Evolutionary conservation across 2,888 invertebrate species (phyloP), one percentile per base, ranked within the genome.

Genomic region (Drosophila imparisetae): DNA sequence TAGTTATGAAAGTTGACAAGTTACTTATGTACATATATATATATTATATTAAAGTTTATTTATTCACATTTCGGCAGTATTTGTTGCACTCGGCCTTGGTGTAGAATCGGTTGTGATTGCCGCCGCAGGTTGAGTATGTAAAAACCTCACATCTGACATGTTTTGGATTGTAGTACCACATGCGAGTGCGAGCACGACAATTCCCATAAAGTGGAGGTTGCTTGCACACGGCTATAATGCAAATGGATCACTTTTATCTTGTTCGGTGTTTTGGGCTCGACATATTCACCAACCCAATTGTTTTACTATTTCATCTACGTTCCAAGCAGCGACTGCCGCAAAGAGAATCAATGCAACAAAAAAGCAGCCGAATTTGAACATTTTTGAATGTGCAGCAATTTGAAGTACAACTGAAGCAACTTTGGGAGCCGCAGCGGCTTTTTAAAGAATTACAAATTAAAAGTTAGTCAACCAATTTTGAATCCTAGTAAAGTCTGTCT

Each of bases 41-140:
- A 42, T n/a, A n/a, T 24, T 4, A 18, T 10, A 10, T 50, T 13
- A 2, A 54, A 11, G 15, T 27, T 53, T 10, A 11, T 21, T 42
- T 21, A 2, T 49, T 2, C 1, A 60, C 72, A 48, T 53, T 48
- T 21, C 10, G 5, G 13, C 81, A 80, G 13, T 52, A 74, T 18
- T 36, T n/a, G 24, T 53, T n/a, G 48, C 80, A 80, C 5, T 71
- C 63, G 2, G 0, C 0, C 7, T 29, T 52, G 7, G 10, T 52
- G 18, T 55, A 69, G 65, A 80, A 80, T 4, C 63, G 63, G 52
- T 80, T 80, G 0, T 2, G 2, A 36, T 78, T 81, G 32, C 81
- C 78, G 1, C 66, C 78, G 10, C 81, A 80, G 32, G 40, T 40
- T 1, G 80, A 81, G 10, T 78, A 78, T 21, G 11, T 29, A 27